Percentiles rank a stretch among this genome's conserved stretches.
These are phyloP conservation scores for Caligus rogercresseyi DNA, from an alignment of 1,140 invertebrate genomes.

Conservation along the genomic window DNA sequence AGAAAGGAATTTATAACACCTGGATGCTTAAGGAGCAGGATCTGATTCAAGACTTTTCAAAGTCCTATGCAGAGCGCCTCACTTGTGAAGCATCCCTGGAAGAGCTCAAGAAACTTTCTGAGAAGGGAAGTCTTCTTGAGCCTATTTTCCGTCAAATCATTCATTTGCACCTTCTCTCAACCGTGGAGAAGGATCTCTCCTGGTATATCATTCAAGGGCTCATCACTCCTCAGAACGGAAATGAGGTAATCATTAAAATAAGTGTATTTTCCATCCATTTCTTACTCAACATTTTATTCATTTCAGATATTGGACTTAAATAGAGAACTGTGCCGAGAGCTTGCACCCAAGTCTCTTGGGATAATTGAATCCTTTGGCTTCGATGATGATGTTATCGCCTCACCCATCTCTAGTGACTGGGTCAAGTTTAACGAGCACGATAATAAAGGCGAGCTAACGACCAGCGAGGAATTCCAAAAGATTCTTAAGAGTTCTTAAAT, in stretches of 20 bases:
- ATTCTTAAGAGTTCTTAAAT: slow-evolving; percentile 2
- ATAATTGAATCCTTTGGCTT: slow-evolving; percentile 24
- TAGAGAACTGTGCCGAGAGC: slow-evolving; percentile 22
- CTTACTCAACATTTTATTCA: neutral
- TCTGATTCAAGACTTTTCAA: slow-evolving; percentile 24
- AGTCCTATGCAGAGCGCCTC: slow-evolving; percentile 24
- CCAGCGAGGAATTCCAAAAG: slow-evolving; percentile 13
- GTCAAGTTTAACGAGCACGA: slow-evolving; percentile 24
- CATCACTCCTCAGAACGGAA: slow-evolving; percentile 16
- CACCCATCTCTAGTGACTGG: slow-evolving; percentile 25
- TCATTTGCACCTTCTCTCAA: slow-evolving; percentile 22
- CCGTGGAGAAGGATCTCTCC: slow-evolving; percentile 21
- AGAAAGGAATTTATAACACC: slow-evolving; percentile 23
- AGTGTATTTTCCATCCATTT: neutral
- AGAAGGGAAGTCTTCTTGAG: slow-evolving; percentile 8
- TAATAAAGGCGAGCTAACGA: slow-evolving; percentile 23
- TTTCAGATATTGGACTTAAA: slow-evolving; percentile 9
- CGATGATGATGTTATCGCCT: slow-evolving; percentile 22
- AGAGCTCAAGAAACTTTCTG: slow-evolving; percentile 17
- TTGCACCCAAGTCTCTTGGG: slow-evolving; percentile 22
- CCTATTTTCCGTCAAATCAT: slow-evolving; percentile 22
- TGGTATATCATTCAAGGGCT: slow-evolving; percentile 22
- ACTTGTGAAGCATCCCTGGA: slow-evolving; percentile 23
- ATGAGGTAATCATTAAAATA: slow-evolving; percentile 15
- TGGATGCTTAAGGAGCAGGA: slow-evolving; percentile 26